Base-by-base conservation (phyloP, 2,113 vertebrate species). In the Syngnathus scovelli region DNA sequence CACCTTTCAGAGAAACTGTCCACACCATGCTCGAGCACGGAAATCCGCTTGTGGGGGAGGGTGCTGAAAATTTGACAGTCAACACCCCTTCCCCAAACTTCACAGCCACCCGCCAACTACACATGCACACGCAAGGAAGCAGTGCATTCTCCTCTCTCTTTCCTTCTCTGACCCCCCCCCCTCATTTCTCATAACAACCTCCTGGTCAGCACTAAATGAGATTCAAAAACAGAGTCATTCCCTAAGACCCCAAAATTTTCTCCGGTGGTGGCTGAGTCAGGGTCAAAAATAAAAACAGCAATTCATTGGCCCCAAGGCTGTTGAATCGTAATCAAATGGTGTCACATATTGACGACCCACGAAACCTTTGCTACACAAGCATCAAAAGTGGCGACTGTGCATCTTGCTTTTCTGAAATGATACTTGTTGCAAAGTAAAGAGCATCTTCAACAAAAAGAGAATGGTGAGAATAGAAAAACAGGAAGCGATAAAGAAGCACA, bases 51-150 rank as follows among this genome's bases (percentile, higher is more conserved):
- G 83, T 85, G 81, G 85, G 86, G 85, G 41, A 38, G 54, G 54
- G 5, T 5, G 15, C 15, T 7, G 6, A 33, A n/a, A 0, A 13
- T 21, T 0, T 7, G 61, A 16, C 78, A 69, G 85, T 75, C 85
- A 83, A 89, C 86, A 89, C 87, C 83, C 83, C 75, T 84, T 87
- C 67, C 87, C 78, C 82, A 90, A 88, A 89, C 89, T 90, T 90
- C 86, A 88, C 88, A 87, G 82, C 74, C 72, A 65, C 76, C 81
- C 72, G 69, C 78, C 83, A 88, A 68, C 21, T 70, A 78, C 68
- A 66, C 77, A 41, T 60, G 69, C 59, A 66, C 72, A 75, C 71
- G 55, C 65, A 78, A 48, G 68, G 68, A 49, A 5, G 15, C 74
- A 70, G 51, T 51, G 37, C 46, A 59, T 51, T 64, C 48, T 58